Base-by-base conservation (phyloP, 2,797 vertebrate genomes). In the Platyrinchus mystaceus region DNA sequence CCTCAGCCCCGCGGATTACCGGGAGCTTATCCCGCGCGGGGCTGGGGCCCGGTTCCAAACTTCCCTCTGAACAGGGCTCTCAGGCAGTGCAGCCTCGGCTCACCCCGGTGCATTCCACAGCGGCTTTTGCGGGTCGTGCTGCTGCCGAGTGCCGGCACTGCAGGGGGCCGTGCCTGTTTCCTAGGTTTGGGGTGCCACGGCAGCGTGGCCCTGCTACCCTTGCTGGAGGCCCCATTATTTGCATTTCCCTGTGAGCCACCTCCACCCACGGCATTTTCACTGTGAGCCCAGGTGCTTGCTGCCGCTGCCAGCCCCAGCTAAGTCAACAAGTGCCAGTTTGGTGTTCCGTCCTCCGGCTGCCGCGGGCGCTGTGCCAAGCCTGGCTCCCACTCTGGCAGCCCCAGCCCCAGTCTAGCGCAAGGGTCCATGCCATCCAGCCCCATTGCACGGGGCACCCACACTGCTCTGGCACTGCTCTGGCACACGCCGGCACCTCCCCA, bases 31-130 rank as follows among this genome's bases (percentile, higher is more conserved):
- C 90, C 71, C 8, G 22, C 3, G 14, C 4, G 5, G 73, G 69
- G 87, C 85, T 3, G 9, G 76, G 67, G 53, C 92, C 74, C 6
- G 0, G 36, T n/a, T 86, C 86, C 95, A 93, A 84, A 84, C 84
- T 36, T 71, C 23, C 30, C 81, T 73, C 43, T 82, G 73, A 89
- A 41, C 22, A 5, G 75, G 55, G 46, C 47, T 60, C 84, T 90
- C n/a, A n/a, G 44, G 92, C 77, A 67, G 67, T 2, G 9, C 64
- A 84, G 89, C 95, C 93, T 93, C 26, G 4, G 82, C 82, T 96
- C 93, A 94, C 96, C 96, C 87, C 26, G 4, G 49, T 21, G 14
- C 96, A 95, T 96, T 87, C 94, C 93, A 6, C 91, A 49, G 84
- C 13, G 3, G 89, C 95, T 96, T 96, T 95, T 94, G 86, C 2